A percentile compares a stretch with the other conserved stretches of the same genome.
These are phyloP conservation scores for Cydia fagiglandana DNA, from an alignment of 1,140 invertebrate species.

Conservation along the genomic window DNA sequence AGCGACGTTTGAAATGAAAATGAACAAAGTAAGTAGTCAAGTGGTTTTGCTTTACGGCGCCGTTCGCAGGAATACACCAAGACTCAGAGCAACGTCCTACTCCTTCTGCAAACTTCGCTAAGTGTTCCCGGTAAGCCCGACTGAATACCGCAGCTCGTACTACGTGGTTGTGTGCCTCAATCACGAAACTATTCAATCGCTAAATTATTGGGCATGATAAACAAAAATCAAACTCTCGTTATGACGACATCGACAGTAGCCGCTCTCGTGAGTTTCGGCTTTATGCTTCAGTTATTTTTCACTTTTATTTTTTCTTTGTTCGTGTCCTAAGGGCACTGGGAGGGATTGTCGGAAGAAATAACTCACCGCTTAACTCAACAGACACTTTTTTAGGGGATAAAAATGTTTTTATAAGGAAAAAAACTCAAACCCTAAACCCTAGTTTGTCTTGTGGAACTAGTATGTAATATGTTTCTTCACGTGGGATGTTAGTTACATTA, in stretches of 20 bases:
- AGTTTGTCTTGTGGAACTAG: not conserved
- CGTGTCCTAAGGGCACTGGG: conserved; percentile 27
- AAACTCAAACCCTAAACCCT: conserved; percentile 13
- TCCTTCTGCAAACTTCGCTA: conserved; percentile 26
- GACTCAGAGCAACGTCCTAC: conserved; percentile 21
- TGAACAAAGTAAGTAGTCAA: conserved; percentile 9
- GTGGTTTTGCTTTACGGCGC: conserved; percentile 5
- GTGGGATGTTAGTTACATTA: conserved; percentile 6
- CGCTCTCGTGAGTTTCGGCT: conserved; percentile 10
- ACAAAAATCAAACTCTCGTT: conserved; percentile 16
- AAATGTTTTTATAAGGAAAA: conserved; percentile 41
- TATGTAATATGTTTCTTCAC: conserved; percentile 8
- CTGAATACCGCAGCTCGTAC: not conserved
- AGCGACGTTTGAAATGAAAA: not conserved
- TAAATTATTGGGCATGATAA: conserved; percentile 20
- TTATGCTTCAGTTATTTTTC: conserved; percentile 28
- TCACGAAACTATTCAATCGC: conserved; percentile 17
- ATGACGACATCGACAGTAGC: not conserved
- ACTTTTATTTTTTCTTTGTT: conserved; percentile 40
- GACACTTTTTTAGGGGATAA: conserved; percentile 38
- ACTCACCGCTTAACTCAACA: conserved; percentile 45
- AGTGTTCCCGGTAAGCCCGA: conserved; percentile 24
- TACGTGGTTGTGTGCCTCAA: not conserved
- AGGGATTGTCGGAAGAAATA: conserved; percentile 47
- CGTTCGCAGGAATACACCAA: conserved; percentile 15